Evolutionary conservation across 2,113 vertebrate species (phyloP), one percentile per base, ranked within the genome.

Genomic region (Myxocyprinus asiaticus): DNA sequence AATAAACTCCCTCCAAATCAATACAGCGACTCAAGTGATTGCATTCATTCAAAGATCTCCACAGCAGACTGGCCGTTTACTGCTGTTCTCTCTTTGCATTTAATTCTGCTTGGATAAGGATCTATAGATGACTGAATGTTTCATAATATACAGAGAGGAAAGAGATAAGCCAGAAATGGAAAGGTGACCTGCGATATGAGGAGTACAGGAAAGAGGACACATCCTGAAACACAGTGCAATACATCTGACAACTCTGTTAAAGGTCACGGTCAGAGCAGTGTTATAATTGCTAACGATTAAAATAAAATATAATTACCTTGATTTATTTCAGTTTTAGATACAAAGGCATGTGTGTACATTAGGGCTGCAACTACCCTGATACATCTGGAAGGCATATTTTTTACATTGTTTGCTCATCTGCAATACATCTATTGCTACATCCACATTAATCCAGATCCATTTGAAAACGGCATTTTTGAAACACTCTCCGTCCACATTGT

Each of bases 141-240:
- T 48, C 64, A 58, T 69, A 66, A 65, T 74, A 75, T 5, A 43
- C 47, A 65, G 80, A 77, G 69, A 73, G 64, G 77, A 12, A 80
- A 81, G n/a, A 67, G 65, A 11, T 9, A 44, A 47, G 22, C 12
- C 7, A 43, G 9, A 62, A 12, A 61, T 77, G 61, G 63, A 83
- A 77, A 79, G 47, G 61, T 83, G 78, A 80, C 78, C 75, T 68
- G 63, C 2, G 33, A 77, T 69, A 48, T 61, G 66, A 62, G 67
- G 73, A 63, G 74, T 17, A 59, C 75, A 69, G 22, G 22, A 33
- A 33, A 33, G 22, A 33, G 22, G 22, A 15, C 50, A 59, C 82
- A 67, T 73, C 68, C 74, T 63, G 65, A 63, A 64, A 33, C 15
- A 53, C 56, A 64, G 9, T 7, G 9, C 22, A 6, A 33, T 17